These are phyloP conservation scores for Trichacis sp. DNA, from an alignment of 2,888 invertebrate species.

Conservation along the genomic window DNA sequence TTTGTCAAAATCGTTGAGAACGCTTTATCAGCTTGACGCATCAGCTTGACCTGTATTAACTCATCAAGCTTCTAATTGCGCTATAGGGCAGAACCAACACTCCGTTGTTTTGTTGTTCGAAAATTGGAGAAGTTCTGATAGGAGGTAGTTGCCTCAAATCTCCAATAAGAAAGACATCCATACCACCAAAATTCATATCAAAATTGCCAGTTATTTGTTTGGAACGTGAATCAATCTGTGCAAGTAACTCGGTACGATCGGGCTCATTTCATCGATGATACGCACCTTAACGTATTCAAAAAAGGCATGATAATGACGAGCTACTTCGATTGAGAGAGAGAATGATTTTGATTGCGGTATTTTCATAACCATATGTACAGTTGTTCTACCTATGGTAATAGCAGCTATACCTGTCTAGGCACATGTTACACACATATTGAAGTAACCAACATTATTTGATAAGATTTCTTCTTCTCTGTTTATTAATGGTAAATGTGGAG, in stretches of 20 bases:
- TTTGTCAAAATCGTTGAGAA: too few relatives aligned
- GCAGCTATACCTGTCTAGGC: slow-evolving; percentile 55
- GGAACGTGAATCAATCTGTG: slow-evolving; percentile 51
- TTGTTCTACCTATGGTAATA: slow-evolving; percentile 48
- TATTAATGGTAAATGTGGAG: slow-evolving; percentile 59
- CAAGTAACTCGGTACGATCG: slow-evolving; percentile 55
- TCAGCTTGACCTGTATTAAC: too few relatives aligned
- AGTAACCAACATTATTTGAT: slow-evolving; percentile 38
- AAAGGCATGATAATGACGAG: slow-evolving; percentile 38
- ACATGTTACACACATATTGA: slow-evolving; percentile 46
- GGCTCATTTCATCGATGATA: slow-evolving; percentile 60
- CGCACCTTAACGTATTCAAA: slow-evolving; percentile 52
- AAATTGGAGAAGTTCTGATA: slow-evolving; percentile 52
- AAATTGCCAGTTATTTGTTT: slow-evolving; percentile 59
- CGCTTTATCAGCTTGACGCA: too few relatives aligned
- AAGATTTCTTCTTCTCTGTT: slow-evolving; percentile 61
- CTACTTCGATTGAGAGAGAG: slow-evolving; percentile 4
- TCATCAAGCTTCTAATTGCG: too few relatives aligned
- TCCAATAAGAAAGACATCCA: slow-evolving; percentile 59
- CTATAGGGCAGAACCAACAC: too few relatives aligned
- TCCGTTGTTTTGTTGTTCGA: slow-evolving; percentile 47
- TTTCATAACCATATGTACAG: slow-evolving; percentile 47
- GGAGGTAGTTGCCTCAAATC: slow-evolving; percentile 63
- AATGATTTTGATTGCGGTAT: slow-evolving; percentile 33
- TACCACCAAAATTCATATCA: slow-evolving; percentile 50